Percentiles rank a stretch among this genome's conserved stretches.
These are phyloP conservation scores for Romanogobio albipinnatus DNA, from an alignment of 2,113 vertebrate genomes.

Conservation along the genomic window DNA sequence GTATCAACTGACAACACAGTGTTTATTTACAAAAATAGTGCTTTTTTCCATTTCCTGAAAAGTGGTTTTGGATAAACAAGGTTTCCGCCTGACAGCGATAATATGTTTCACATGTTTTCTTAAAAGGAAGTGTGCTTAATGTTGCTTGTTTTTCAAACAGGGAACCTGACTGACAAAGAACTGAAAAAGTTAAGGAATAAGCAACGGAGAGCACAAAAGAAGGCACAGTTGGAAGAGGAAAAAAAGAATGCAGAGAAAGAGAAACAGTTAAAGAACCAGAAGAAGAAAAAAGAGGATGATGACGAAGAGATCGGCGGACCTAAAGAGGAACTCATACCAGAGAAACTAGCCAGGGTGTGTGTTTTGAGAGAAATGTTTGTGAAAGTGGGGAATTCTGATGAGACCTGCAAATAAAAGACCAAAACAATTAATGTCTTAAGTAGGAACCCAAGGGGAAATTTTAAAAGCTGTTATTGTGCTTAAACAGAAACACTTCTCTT, in stretches of 20 bases:
- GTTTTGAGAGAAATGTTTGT: background rate
- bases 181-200: constrained; percentile 97
- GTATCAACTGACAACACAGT: no score
- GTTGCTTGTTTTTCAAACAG: constrained; percentile 64
- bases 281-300: constrained; percentile 98
- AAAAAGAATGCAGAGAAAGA: constrained; percentile 98
- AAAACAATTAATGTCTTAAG: background rate
- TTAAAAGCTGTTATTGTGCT: background rate
- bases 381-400: background rate
- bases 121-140: background rate
- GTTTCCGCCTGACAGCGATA: no score
- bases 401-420: background rate
- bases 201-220: constrained; percentile 95
- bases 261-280: constrained; percentile 98
- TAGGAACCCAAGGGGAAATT: background rate
- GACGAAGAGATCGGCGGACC: constrained; percentile 98
- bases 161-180: constrained; percentile 97
- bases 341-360: constrained; percentile 93
- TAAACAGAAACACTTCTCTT: background rate
- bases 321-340: constrained; percentile 96
- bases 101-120: background rate
- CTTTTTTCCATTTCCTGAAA: no score
- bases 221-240: constrained; percentile 96
- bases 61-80: no score
- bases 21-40: no score